Percentiles rank a stretch among this genome's conserved stretches.
Conservation (phyloP, 2,888 invertebrate genomes). For the Aphidius colemani region DNA sequence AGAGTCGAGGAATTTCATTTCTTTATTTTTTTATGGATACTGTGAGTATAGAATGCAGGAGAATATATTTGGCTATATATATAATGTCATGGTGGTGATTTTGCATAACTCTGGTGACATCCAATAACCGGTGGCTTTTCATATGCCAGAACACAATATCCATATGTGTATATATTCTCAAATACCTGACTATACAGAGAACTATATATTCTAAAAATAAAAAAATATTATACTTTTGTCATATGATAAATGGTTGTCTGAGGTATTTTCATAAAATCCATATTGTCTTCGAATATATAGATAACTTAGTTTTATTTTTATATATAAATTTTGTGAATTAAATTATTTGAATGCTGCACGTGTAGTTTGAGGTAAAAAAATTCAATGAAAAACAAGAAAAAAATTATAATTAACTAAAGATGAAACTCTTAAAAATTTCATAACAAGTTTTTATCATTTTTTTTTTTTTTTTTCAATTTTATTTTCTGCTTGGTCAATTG, state of each 20-base stretch:
- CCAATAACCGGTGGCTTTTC: conserved; percentile 39
- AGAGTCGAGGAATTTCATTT: neutral
- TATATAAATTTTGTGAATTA: too few relatives aligned
- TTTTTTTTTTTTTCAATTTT: too few relatives aligned
- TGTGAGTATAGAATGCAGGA: conserved; percentile 4
- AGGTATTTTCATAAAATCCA: neutral
- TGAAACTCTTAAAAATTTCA: too few relatives aligned
- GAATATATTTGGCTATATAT: conserved; percentile 21
- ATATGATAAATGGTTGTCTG: neutral
- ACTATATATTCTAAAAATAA: conserved; percentile 30
- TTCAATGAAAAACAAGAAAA: too few relatives aligned
- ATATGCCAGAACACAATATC: conserved; percentile 13
- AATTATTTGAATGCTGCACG: too few relatives aligned
- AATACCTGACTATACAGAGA: conserved; percentile 16
- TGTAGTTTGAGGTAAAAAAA: too few relatives aligned
- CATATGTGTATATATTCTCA: too few relatives aligned
- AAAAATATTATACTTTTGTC: neutral
- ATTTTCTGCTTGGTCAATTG: too few relatives aligned
- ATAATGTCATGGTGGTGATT: conserved; percentile 28
- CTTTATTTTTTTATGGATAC: conserved; percentile 1
- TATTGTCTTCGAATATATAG: neutral
- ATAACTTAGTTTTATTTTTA: too few relatives aligned
- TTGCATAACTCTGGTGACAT: conserved; percentile 38
- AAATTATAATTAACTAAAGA: too few relatives aligned
- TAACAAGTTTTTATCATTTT: too few relatives aligned